Evolutionary conservation across 1,140 invertebrate species (phyloP).

Genomic region (Orussus abietinus): DNA sequence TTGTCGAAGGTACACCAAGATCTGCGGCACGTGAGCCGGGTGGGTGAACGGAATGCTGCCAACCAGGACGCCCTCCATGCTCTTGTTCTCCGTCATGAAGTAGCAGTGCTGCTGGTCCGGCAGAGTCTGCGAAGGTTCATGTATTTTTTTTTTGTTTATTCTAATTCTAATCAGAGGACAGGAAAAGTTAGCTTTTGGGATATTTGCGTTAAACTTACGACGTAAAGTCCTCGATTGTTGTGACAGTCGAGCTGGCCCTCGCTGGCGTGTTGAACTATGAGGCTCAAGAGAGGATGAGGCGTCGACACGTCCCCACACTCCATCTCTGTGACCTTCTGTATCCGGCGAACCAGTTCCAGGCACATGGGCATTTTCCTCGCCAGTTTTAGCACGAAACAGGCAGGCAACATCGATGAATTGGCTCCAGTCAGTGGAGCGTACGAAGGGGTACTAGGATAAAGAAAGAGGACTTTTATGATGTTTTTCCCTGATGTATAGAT

Average conservation of each 20-base stretch:
- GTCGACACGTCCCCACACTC: conserved; percentile 65
- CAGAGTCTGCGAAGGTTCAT: conserved; percentile 63
- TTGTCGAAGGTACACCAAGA: conserved; percentile 79
- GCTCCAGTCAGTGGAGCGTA: conserved; percentile 74
- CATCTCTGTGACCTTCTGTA: conserved; percentile 70
- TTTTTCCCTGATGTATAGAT: conserved; percentile 11
- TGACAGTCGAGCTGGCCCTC: conserved; percentile 65
- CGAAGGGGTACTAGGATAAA: conserved; percentile 64
- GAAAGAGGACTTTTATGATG: neutral
- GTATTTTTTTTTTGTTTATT: conserved; percentile 10
- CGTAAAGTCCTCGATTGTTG: conserved; percentile 71
- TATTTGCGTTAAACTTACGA: conserved; percentile 57
- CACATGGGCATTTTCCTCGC: conserved; percentile 85
- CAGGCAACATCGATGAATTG: conserved; percentile 86
- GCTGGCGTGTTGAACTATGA: conserved; percentile 72
- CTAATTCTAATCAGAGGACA: conserved; percentile 1
- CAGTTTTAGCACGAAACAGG: conserved; percentile 84
- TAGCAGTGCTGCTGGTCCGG: conserved; percentile 93
- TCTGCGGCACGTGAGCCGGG: conserved; percentile 86
- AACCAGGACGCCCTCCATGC: conserved; percentile 77
- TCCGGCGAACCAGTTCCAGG: conserved; percentile 66
- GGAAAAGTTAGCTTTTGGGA: neutral
- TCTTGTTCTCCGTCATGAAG: conserved; percentile 79
- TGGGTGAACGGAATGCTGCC: conserved; percentile 87
- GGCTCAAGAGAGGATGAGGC: conserved; percentile 67